These are phyloP conservation scores for Vimba vimba DNA, from an alignment of 2,113 vertebrate species.

Conservation along the genomic window DNA sequence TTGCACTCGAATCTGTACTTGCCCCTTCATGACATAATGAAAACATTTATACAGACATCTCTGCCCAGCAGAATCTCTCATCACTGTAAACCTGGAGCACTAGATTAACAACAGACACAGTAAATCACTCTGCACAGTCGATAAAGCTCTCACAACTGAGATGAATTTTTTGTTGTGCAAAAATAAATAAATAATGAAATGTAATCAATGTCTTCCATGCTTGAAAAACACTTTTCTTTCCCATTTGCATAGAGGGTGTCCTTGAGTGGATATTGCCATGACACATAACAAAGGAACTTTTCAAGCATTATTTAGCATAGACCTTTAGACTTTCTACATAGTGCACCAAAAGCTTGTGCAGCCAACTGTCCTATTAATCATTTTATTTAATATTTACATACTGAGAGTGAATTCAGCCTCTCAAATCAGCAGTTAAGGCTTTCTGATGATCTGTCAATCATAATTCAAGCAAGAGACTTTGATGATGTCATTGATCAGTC, in stretches of 20 bases:
- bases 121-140: background rate
- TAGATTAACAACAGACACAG: slow-evolving; percentile 12
- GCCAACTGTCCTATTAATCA: slow-evolving; percentile 21
- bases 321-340: background rate
- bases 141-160: background rate
- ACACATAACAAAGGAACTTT: background rate
- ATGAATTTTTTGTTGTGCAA: background rate
- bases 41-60: background rate
- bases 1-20: background rate
- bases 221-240: slow-evolving; percentile 6
- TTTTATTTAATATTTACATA: slow-evolving; percentile 47
- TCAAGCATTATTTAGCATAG: background rate
- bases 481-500: background rate
- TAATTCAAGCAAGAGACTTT: background rate
- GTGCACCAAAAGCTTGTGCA: background rate
- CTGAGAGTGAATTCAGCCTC: slow-evolving; percentile 7
- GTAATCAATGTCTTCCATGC: slow-evolving; percentile 15
- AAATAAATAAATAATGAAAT: background rate
- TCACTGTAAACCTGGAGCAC: background rate
- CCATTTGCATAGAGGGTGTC: slow-evolving; percentile 9
- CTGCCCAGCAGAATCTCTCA: background rate
- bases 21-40: slow-evolving; percentile 4
- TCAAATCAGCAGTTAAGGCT: slow-evolving; percentile 24
- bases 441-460: background rate
- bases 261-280: background rate